Evolutionary conservation across 1,140 invertebrate species (phyloP).

Genomic region (Gonioctena quinquepunctata): DNA sequence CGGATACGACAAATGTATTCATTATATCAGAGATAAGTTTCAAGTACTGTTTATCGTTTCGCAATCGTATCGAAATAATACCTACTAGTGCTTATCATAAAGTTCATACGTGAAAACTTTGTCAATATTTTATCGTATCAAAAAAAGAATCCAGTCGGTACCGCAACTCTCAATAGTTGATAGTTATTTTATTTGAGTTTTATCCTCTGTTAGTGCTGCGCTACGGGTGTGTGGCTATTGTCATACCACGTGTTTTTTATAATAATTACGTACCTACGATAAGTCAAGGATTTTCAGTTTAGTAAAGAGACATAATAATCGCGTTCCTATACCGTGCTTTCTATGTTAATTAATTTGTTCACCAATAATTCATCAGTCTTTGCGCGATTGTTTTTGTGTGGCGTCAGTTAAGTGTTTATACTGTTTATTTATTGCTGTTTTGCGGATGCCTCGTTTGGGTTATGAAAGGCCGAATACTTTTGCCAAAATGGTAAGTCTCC

Average conservation of each 20-base stretch:
- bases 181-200: neutral
- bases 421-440: neutral
- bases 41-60: neutral
- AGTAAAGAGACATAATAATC: conserved; percentile 6
- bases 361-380: neutral
- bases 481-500: neutral
- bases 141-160: neutral
- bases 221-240: neutral
- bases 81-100: neutral
- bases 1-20: neutral
- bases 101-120: neutral
- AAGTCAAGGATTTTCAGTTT: conserved; percentile 7
- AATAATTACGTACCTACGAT: conserved; percentile 3
- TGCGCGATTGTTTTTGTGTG: neutral
- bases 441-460: neutral
- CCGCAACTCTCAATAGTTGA: neutral
- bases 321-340: neutral
- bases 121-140: neutral
- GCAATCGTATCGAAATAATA: neutral
- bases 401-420: neutral
- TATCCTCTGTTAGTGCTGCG: neutral
- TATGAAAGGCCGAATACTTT: neutral
- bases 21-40: neutral
- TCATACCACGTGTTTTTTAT: conserved; percentile 9
- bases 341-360: neutral